phyloP scores from a whole-genome alignment of 1,140 invertebrate genomes.

The Colletes gigas region DNA sequence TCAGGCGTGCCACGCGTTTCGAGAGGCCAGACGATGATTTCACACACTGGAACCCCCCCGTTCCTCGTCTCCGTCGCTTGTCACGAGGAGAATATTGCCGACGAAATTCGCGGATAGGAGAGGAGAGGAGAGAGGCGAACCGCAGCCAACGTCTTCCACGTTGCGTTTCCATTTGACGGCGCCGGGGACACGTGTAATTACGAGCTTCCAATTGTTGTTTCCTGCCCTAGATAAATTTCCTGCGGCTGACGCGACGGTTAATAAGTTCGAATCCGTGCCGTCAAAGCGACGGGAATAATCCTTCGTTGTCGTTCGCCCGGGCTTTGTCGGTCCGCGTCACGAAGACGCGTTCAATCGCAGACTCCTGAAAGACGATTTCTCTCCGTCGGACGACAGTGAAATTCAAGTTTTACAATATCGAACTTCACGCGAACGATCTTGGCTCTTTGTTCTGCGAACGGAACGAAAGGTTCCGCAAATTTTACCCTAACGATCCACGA shows the following conservation, averaged over 20 bases:
- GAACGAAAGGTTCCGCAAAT: no score
- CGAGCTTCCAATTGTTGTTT: slow-evolving; percentile 43
- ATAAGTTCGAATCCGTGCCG: slow-evolving; percentile 40
- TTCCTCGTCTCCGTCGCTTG: neutral
- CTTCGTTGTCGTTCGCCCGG: slow-evolving; percentile 20
- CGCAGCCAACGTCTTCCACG: slow-evolving; percentile 2
- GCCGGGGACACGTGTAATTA: slow-evolving; percentile 40
- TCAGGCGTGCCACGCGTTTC: slow-evolving; percentile 60
- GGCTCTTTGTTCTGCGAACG: no score
- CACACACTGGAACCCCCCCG: slow-evolving; percentile 47
- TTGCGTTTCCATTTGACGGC: slow-evolving; percentile 35
- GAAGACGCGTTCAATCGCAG: neutral
- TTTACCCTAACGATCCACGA: no score
- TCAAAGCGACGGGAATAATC: slow-evolving; percentile 43
- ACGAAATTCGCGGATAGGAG: slow-evolving; percentile 44
- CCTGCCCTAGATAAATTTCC: slow-evolving; percentile 44
- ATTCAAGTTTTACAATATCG: neutral
- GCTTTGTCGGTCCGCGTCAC: neutral
- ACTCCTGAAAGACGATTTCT: neutral
- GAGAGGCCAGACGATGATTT: slow-evolving; percentile 69
- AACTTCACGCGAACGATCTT: no score
- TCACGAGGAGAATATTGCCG: slow-evolving; percentile 49
- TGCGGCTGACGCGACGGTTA: slow-evolving; percentile 29
- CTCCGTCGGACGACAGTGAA: neutral
- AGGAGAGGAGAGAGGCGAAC: no score